Base-by-base conservation (phyloP, 2,888 invertebrate species). In the Athalia cordata region DNA sequence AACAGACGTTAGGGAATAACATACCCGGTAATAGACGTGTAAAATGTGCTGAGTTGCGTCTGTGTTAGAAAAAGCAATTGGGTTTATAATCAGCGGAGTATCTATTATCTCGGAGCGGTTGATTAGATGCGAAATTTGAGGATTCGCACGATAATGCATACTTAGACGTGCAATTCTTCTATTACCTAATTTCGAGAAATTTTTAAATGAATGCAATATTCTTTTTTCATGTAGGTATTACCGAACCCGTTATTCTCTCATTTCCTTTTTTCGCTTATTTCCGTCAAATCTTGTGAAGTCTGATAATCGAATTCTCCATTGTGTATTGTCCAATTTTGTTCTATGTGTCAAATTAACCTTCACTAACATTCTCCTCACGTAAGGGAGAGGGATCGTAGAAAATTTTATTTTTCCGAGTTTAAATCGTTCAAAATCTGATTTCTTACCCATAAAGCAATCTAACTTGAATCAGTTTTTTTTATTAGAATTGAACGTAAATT, bases 241-340 rank as follows among this genome's bases (percentile, higher is more conserved):
- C 45, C 3, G 47, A 49, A 65, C 6, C 47, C 6, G n/a, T 47
- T n/a, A 64, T 47, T 61, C 61, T 4, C 62, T 64, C 7, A 4
- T 47, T 47, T 47, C 47, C 3, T 6, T 5, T 29, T 62, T 2
- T 43, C 7, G 4, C 43, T 6, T 62, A 43, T 64, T n/a, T 64
- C 5, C 45, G 29, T 55, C 9, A 55, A 4, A 11, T 49, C 9
- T 49, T 49, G 29, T 29, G 29, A 66, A 13, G 47, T 66, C 66
- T 66, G 66, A 49, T 49, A 49, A 66, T 66, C 11, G n/a, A 66
- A 66, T 49, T 11, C 6, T 66, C 13, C 49, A n/a, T 64, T 9
- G n/a, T 45, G 8, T 66, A 29, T 29, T 66, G 49, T 47, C 47
- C 66, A 66, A 49, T 47, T 49, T 66, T 66, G 7, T 47, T 66